phyloP scores from a whole-genome alignment of 1,140 invertebrate genomes.

The Philopotamus ludificatus region DNA sequence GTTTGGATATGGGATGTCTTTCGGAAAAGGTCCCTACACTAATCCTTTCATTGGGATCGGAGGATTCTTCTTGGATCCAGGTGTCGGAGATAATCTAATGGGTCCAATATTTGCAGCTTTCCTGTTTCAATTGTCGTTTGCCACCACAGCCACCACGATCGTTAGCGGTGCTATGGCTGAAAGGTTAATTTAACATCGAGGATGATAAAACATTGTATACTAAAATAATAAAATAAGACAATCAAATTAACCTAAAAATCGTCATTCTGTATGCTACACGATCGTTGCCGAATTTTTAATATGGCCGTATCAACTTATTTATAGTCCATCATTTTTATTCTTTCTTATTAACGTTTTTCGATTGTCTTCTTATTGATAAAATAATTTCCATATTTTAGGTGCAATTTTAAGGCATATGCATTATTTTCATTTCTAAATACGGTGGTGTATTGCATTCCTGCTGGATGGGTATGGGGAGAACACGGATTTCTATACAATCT shows the following conservation, averaged over 20 bases:
- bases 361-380: too few relatives aligned
- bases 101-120: slow-evolving; percentile 79
- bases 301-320: too few relatives aligned
- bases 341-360: too few relatives aligned
- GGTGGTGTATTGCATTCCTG: slow-evolving; percentile 86
- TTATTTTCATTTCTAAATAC: slow-evolving; percentile 88
- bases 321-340: too few relatives aligned
- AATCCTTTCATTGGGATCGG: slow-evolving; percentile 76
- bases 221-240: too few relatives aligned
- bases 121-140: slow-evolving; percentile 85
- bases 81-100: slow-evolving; percentile 67
- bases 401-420: slow-evolving; percentile 88
- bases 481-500: slow-evolving; percentile 80
- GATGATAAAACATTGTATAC: not conserved
- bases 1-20: slow-evolving; percentile 91
- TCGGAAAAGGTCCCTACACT: slow-evolving; percentile 67
- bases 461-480: slow-evolving; percentile 89
- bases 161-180: slow-evolving; percentile 90
- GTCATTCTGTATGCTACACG: too few relatives aligned
- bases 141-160: slow-evolving; percentile 89
- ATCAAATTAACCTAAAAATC: too few relatives aligned
- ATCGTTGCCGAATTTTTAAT: too few relatives aligned
- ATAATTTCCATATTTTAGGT: slow-evolving; percentile 65
- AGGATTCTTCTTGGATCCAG: slow-evolving; percentile 70
- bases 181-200: slow-evolving; percentile 58